phyloP scores from a whole-genome alignment of 1,140 invertebrate species.

The Eufriesea mexicana region DNA sequence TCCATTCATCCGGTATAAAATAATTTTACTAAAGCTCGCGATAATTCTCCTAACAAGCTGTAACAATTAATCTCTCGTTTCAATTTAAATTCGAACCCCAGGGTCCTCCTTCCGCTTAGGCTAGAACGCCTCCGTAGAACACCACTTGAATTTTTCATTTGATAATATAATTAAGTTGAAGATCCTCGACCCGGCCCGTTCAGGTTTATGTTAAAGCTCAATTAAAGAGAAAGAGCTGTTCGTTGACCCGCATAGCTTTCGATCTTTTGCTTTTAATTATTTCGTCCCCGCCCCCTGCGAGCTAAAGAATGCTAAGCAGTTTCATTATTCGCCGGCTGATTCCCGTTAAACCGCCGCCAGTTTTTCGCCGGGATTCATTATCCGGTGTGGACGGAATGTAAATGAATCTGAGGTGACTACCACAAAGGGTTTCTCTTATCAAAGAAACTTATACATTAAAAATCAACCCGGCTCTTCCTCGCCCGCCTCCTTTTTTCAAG shows the following conservation, averaged over 20 bases:
- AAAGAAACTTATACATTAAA: constrained; percentile 20
- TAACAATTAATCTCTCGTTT: neutral
- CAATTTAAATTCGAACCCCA: neutral
- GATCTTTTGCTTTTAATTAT: constrained; percentile 78
- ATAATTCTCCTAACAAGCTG: neutral
- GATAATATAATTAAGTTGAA: constrained; percentile 17
- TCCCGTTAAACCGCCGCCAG: constrained; percentile 79
- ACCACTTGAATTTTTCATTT: constrained; percentile 18
- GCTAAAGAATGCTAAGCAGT: constrained; percentile 80
- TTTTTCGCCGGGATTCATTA: constrained; percentile 80
- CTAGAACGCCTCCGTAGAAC: neutral
- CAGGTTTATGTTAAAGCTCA: constrained; percentile 48
- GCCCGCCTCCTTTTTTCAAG: no score
- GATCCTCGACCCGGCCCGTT: constrained; percentile 33
- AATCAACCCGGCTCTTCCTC: neutral
- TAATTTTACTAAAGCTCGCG: neutral
- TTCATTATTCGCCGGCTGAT: constrained; percentile 81
- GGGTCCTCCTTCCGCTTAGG: neutral
- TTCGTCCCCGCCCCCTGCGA: constrained; percentile 72
- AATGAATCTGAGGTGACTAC: constrained; percentile 73
- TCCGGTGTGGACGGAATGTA: constrained; percentile 79
- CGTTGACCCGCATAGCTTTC: constrained; percentile 69
- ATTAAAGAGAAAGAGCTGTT: constrained; percentile 61
- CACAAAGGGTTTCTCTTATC: constrained; percentile 62
- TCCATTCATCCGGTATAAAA: no score